Percentiles rank a stretch among this genome's conserved stretches.
Evolutionary conservation across 92 coral and sea anemone species (phyloP).

Genomic region (Isaurus tuberculatus): DNA sequence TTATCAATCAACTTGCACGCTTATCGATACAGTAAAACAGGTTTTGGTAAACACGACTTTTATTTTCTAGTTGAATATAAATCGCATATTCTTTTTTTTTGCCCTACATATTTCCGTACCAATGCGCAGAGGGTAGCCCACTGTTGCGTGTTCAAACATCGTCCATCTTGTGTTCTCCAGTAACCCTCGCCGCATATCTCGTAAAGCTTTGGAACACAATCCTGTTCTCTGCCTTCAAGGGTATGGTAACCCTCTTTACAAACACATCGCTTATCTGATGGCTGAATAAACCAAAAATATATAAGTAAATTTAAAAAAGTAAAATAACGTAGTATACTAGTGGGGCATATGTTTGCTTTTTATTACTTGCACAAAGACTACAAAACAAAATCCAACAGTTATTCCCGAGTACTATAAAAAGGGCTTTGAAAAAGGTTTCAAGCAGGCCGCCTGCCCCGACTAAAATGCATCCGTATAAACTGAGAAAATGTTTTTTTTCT

Average conservation of each 20-base stretch:
- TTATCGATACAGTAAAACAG: no score
- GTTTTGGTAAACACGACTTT: no score
- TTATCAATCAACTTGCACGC: no score
- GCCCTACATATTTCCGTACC: not conserved
- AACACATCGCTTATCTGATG: slow-evolving; percentile 73
- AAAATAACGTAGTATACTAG: no score
- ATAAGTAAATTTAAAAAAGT: not conserved
- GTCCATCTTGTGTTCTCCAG: slow-evolving; percentile 79
- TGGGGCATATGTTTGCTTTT: no score
- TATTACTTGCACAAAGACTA: no score
- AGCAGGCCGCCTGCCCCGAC: no score
- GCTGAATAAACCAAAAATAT: slow-evolving; percentile 54
- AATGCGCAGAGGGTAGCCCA: slow-evolving; percentile 74
- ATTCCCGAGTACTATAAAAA: no score
- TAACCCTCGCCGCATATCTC: slow-evolving; percentile 77
- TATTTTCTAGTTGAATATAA: not conserved
- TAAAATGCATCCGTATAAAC: no score
- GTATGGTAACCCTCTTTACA: slow-evolving; percentile 76
- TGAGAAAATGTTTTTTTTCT: no score
- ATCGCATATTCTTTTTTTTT: not conserved
- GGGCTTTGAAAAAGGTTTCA: no score
- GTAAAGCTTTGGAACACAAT: slow-evolving; percentile 80
- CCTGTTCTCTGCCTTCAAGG: slow-evolving; percentile 78
- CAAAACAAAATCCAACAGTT: no score
- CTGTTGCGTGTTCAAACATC: slow-evolving; percentile 62